phyloP scores from a whole-genome alignment of 2,888 invertebrate species.

The Prenolepis imparis region DNA sequence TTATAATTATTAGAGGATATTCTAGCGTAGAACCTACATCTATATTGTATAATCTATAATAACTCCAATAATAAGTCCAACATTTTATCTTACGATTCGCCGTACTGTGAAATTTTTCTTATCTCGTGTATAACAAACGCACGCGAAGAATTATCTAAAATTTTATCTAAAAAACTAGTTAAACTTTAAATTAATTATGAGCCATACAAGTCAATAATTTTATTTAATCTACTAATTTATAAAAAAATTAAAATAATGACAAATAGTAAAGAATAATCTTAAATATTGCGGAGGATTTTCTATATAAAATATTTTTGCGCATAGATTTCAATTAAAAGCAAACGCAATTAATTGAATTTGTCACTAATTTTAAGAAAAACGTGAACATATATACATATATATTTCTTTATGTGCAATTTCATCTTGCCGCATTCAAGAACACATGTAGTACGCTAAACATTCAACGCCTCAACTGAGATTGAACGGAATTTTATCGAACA shows the following conservation, averaged over 20 bases:
- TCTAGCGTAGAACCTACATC: not conserved
- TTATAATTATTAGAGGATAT: not conserved
- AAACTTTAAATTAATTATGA: not conserved
- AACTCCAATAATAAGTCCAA: not conserved
- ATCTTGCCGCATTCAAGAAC: not conserved
- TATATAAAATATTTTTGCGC: not conserved
- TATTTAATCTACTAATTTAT: constrained; percentile 9
- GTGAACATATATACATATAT: not conserved
- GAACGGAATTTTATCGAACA: constrained; percentile 48
- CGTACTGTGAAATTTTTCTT: not conserved
- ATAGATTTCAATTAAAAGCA: not conserved
- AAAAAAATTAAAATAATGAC: not conserved
- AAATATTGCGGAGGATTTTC: not conserved
- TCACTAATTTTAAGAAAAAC: not conserved
- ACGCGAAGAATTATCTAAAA: not conserved
- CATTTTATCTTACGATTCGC: not conserved
- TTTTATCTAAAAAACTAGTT: not conserved
- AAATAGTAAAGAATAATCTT: not conserved
- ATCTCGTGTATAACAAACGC: not conserved
- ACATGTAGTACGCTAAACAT: constrained; percentile 17
- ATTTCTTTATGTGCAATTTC: not conserved
- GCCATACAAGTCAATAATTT: not conserved
- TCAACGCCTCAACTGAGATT: constrained; percentile 38
- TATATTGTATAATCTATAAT: not conserved
- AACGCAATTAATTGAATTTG: not conserved